Evolutionary conservation across 2,797 vertebrate genomes (phyloP), one percentile per base, ranked within the genome.

Genomic region (Bufotes viridis): DNA sequence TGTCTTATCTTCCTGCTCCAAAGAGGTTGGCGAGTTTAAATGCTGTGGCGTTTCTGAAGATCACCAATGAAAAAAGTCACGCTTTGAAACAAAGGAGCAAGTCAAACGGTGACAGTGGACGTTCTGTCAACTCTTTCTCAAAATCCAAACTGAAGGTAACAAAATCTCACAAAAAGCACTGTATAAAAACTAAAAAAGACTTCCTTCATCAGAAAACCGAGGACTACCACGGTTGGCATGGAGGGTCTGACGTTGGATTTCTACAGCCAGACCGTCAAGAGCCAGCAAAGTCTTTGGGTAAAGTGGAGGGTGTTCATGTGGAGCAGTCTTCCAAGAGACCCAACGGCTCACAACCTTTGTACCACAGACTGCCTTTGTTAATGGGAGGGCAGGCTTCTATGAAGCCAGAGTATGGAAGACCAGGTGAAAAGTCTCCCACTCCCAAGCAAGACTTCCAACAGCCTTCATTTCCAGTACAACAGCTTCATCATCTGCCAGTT

Each of bases 11-110:
- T 67, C 93, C 93, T n/a, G 96, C 97, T 67, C 98, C 98, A 49
- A 96, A 98, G 88, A 97, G 98, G 86, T 94, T 99, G 94, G 98
- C 98, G 2, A 98, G 98, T 90, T 96, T 99, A 83, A 99, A 98
- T 0, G 98, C 98, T 0, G 97, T 97, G 0, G 97, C 97, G 2
- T 96, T 99, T 90, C 96, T 99, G 90, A 99, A 96, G 93, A 95
- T 99, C 91, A 98, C 97, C 88, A 97, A 97, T 0, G 92, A 96
- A 90, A 95, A 95, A 60, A 95, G 94, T 75, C 92, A 95, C 0
- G 94, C 96, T 22, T 87, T 95, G 86, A 94, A 94, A 58, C 94
- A 92, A 10, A 93, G 95, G 87, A 92, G 88, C 87, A 95, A 95
- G 24, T 90, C 92, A 0, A 94, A 94, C 0, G 92, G 91, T 5